These are phyloP conservation scores for Pygoscelis antarcticus DNA, from an alignment of 2,113 vertebrate species.

Conservation along the genomic window DNA sequence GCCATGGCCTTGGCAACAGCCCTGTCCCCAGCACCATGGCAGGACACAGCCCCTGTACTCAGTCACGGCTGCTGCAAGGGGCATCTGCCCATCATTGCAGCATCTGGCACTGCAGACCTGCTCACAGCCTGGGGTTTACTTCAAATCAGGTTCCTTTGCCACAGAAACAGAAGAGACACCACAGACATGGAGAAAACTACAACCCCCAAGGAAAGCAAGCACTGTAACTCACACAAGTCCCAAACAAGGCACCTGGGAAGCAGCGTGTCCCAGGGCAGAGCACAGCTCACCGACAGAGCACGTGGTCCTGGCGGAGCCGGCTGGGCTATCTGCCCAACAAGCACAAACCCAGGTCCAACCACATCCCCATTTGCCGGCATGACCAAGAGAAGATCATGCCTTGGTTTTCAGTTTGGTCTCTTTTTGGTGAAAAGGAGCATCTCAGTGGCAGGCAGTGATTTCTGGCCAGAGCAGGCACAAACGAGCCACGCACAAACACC, in stretches of 20 bases:
- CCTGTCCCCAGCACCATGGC: neutral
- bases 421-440: neutral
- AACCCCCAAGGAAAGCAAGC: neutral
- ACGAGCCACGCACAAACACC: rapidly evolving
- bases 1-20: neutral
- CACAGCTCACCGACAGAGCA: rapidly evolving
- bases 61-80: neutral
- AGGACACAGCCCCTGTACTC: rapidly evolving
- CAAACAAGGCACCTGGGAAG: rapidly evolving
- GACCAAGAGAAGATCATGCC: neutral
- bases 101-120: neutral
- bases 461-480: neutral
- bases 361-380: rapidly evolving
- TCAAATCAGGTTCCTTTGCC: neutral
- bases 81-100: neutral
- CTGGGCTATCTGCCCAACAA: rapidly evolving
- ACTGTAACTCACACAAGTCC: rapidly evolving
- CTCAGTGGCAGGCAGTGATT: neutral
- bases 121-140: neutral
- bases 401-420: neutral
- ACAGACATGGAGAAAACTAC: neutral
- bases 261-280: rapidly evolving
- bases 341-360: neutral
- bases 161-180: neutral
- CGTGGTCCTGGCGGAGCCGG: rapidly evolving